A percentile compares a stretch with the other conserved stretches of the same genome.
These are phyloP conservation scores for Xerus rutilus DNA, from an alignment of 2,797 vertebrate species.

Conservation along the genomic window DNA sequence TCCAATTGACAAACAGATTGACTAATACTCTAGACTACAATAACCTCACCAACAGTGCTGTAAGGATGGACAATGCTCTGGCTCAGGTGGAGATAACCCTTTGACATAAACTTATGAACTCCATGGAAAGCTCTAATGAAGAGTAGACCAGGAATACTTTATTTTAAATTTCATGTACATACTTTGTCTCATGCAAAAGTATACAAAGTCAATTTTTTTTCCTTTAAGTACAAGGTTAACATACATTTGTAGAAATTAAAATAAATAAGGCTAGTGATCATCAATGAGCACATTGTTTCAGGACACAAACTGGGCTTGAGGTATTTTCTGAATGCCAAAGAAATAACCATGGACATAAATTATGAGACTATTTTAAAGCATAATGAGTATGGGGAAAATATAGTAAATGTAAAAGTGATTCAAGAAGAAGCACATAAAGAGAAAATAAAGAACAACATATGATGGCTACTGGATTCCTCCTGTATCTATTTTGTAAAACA, in stretches of 20 bases:
- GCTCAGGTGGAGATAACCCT: background rate
- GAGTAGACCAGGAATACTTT: background rate
- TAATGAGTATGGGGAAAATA: background rate
- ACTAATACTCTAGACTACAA: conserved; percentile 1
- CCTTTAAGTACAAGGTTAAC: background rate
- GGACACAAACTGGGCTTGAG: background rate
- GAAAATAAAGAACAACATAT: background rate
- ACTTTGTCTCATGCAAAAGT: background rate
- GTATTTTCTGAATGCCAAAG: background rate
- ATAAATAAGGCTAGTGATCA: background rate
- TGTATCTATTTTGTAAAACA: conserved; percentile 1
- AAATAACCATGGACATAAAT: background rate
- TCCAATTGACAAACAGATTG: conserved; percentile 39
- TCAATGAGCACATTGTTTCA: background rate
- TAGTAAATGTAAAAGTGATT: background rate
- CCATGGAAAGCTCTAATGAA: background rate
- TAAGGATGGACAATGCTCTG: background rate
- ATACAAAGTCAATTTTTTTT: background rate
- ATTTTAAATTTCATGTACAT: background rate
- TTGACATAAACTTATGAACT: background rate
- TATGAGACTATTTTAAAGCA: background rate
- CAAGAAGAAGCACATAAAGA: background rate
- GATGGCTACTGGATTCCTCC: background rate
- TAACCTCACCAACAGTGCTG: background rate
- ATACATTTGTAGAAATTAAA: background rate